phyloP scores from a whole-genome alignment of 1,140 invertebrate species.

The Radopholus similis region DNA sequence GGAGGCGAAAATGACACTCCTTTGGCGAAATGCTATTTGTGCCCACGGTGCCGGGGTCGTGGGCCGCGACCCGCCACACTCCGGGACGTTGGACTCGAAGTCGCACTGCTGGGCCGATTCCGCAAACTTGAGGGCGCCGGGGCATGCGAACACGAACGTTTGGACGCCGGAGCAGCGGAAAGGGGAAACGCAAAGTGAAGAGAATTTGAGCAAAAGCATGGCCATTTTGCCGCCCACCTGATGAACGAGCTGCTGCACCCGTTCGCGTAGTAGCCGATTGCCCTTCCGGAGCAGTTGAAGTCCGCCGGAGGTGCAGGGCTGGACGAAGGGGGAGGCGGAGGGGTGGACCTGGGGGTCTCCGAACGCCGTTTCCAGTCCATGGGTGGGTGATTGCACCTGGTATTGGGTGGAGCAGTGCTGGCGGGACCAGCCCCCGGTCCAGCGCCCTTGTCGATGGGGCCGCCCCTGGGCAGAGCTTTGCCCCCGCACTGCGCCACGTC shows the following conservation, averaged over 20 bases:
- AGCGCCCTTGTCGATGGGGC: too few species aligned
- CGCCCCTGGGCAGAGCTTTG: too few species aligned
- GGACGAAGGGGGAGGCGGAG: background rate
- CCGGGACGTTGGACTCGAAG: conserved; percentile 15
- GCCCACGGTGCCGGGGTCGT: background rate
- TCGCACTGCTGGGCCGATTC: conserved; percentile 8
- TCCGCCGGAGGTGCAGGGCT: background rate
- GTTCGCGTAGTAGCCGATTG: conserved; percentile 11
- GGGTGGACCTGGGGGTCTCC: too few species aligned
- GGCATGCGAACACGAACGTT: background rate
- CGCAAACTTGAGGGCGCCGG: background rate
- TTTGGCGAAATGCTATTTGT: conserved; percentile 1
- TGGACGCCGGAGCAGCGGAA: conserved; percentile 6
- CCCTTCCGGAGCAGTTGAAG: conserved; percentile 10
- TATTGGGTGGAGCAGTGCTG: too few species aligned
- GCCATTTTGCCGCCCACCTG: background rate
- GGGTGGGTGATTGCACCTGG: too few species aligned
- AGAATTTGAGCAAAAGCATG: background rate
- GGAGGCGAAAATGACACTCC: too few species aligned
- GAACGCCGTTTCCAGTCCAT: too few species aligned
- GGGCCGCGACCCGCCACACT: conserved; percentile 3
- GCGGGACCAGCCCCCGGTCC: too few species aligned
- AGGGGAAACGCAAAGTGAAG: background rate
- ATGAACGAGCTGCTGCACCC: background rate
- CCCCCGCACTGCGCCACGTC: conserved; percentile 8